These are phyloP conservation scores for Nymphalis c-album DNA, from an alignment of 2,888 invertebrate species.

Conservation along the genomic window DNA sequence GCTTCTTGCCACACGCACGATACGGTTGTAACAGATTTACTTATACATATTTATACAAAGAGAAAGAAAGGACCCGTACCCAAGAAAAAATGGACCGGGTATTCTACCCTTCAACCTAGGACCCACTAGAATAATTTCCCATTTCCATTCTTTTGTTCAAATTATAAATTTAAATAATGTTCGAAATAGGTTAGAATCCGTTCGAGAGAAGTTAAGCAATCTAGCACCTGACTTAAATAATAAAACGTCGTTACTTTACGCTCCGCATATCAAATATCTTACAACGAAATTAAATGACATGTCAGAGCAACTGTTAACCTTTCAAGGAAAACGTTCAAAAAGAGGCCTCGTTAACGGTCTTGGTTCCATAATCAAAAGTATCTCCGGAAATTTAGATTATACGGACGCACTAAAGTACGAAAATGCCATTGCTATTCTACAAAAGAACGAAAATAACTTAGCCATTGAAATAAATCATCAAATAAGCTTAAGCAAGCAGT, in stretches of 20 bases:
- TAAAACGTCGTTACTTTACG: neutral
- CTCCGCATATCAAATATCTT: neutral
- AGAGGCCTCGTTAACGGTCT: slow-evolving; percentile 14
- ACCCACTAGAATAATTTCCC: neutral
- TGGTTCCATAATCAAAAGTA: slow-evolving; percentile 20
- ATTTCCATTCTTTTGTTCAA: neutral
- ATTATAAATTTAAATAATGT: too few species aligned
- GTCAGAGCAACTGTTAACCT: neutral
- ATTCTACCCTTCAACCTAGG: neutral
- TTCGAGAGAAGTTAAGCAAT: too few species aligned
- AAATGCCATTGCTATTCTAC: slow-evolving; percentile 17
- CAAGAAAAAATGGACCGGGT: neutral
- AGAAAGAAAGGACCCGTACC: neutral
- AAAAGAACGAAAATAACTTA: slow-evolving; percentile 22
- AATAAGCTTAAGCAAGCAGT: slow-evolving; percentile 23
- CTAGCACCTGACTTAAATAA: too few species aligned
- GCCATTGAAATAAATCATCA: slow-evolving; percentile 21
- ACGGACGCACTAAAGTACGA: too few species aligned
- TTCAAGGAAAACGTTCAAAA: neutral
- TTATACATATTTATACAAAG: neutral
- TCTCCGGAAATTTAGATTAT: slow-evolving; percentile 24
- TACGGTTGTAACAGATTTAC: too few species aligned
- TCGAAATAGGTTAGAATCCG: too few species aligned
- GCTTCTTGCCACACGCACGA: too few species aligned
- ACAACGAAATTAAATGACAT: neutral